Conservation (phyloP, 2,888 invertebrate genomes). For the Spodoptera picta region DNA sequence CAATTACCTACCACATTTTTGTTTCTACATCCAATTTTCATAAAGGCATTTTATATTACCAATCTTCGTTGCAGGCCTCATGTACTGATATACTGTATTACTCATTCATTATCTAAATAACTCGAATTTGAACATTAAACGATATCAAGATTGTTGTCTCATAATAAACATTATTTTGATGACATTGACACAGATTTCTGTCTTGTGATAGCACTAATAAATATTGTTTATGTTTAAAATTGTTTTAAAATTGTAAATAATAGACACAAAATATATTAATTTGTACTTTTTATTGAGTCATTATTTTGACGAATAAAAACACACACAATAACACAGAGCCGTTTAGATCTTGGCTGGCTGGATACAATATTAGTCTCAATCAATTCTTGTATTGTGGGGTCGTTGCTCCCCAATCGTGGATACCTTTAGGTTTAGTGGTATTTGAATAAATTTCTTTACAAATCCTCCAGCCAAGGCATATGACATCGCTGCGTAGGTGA, state of each 20-base stretch:
- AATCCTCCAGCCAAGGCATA: not conserved
- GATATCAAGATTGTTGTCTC: too few relatives aligned
- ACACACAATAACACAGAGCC: conserved; percentile 16
- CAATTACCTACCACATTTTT: conserved; percentile 42
- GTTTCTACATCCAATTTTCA: not conserved
- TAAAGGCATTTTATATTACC: not conserved
- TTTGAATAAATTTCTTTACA: not conserved
- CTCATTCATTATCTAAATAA: too few relatives aligned
- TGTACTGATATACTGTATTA: too few relatives aligned
- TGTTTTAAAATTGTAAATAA: conserved; percentile 19
- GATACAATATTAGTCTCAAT: too few relatives aligned
- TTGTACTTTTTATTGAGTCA: conserved; percentile 42
- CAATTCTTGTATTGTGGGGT: too few relatives aligned
- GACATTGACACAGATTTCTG: too few relatives aligned
- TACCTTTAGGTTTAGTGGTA: not conserved
- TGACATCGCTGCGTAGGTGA: not conserved
- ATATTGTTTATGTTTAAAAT: conserved; percentile 14
- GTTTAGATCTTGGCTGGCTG: conserved; percentile 1
- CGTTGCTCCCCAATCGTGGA: not conserved
- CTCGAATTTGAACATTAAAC: too few relatives aligned
- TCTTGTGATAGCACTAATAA: not conserved
- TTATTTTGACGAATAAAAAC: conserved; percentile 43
- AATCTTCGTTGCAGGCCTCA: not conserved
- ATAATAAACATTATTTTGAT: too few relatives aligned
- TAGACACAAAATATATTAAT: conserved; percentile 13